phyloP scores from a whole-genome alignment of 30 jellyfish, hydroid and myxozoan species.

The Clytia hemisphaerica region DNA sequence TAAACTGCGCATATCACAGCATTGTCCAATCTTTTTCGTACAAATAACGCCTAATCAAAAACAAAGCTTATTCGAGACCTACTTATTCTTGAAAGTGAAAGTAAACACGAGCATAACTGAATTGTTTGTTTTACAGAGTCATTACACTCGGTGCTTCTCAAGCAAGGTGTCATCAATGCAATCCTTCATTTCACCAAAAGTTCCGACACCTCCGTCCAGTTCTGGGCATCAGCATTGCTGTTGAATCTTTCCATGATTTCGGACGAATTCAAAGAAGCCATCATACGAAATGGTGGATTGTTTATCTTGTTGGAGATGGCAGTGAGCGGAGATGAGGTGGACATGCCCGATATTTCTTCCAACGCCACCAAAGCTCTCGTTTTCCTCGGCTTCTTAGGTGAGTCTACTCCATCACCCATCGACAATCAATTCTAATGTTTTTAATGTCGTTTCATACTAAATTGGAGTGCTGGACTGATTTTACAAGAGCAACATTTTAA shows the following conservation, averaged over 20 bases:
- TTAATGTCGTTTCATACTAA: background rate
- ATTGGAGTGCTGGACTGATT: too few species aligned
- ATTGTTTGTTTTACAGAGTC: too few species aligned
- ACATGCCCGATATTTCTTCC: conserved; percentile 58
- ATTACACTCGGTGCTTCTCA: conserved; percentile 32
- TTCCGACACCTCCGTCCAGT: conserved; percentile 51
- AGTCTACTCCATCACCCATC: background rate
- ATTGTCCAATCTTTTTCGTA: too few species aligned
- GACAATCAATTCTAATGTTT: background rate
- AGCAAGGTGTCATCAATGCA: conserved; percentile 48
- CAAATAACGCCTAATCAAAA: too few species aligned
- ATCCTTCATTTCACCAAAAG: conserved; percentile 42
- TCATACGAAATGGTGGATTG: conserved; percentile 77
- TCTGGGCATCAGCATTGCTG: conserved; percentile 87
- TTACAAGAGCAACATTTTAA: too few species aligned
- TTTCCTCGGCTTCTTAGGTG: conserved; percentile 70
- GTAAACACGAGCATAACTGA: too few species aligned
- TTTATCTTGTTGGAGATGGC: conserved; percentile 69
- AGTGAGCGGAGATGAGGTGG: conserved; percentile 58
- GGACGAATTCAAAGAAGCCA: conserved; percentile 55
- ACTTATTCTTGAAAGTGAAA: too few species aligned
- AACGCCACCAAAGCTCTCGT: conserved; percentile 81
- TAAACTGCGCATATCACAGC: too few species aligned
- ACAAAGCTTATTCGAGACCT: too few species aligned
- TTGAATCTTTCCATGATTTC: conserved; percentile 72